Base-by-base conservation (phyloP, 2,888 invertebrate species). In the Drosophila ustulata region DNA sequence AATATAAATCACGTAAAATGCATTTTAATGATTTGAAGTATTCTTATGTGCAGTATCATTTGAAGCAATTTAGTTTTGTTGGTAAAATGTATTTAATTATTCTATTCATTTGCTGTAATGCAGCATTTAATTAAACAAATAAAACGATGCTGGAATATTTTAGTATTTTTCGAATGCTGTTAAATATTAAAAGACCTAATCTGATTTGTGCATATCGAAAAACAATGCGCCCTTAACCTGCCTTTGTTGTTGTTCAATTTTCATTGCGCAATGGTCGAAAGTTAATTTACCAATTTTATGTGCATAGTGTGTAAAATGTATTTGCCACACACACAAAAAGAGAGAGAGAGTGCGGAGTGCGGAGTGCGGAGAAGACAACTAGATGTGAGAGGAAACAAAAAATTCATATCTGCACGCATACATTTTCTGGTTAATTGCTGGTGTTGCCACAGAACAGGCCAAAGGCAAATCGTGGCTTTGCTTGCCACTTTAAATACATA, bases 361-460 rank as follows among this genome's bases (percentile, higher is more conserved):
- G 41, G 9, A 13, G 18, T 18, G 18, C 18, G 18, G 18, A 18
- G 18, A 18, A 18, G 18, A 18, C 18, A 18, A 18, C 18, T 18
- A 18, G 18, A 18, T 18, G 18, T 18, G 18, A 18, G 18, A 13
- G 2, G 13, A 25, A 30, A 30, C 1, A 26, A n/a, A 32, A 25
- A 32, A 32, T 32, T 30, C 5, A 34, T 13, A 25, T 45, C 13
- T 56, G 25, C 8, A 30, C 49, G 37, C 30, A 39, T 18, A 58
- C 30, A 45, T 43, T 34, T 25, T 34, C 55, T 61, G 32, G 32
- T 61, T 61, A 53, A 61, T 43, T 51, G 50, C 51, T 39, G 37
- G 47, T 47, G 56, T 58, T 49, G 61, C 46, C 34, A 61, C 52
- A 61, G 32, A 34, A 43, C 58, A 18, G 18, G 18, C 18, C 18